Evolutionary conservation across 35 echinoderm and acorn worm genomes (phyloP), one percentile per base, ranked within the genome.

Genomic region (Chiridota heheva): DNA sequence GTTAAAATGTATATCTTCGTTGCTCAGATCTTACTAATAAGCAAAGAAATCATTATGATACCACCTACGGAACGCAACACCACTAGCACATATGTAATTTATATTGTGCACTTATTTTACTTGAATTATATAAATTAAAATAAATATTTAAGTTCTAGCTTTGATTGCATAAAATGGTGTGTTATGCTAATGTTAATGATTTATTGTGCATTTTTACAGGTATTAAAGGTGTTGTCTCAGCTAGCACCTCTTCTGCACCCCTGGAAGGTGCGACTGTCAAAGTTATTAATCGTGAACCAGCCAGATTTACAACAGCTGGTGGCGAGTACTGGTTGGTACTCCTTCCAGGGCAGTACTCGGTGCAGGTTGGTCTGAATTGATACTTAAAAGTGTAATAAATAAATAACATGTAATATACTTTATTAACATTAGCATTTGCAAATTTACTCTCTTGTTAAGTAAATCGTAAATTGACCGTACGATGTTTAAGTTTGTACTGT

Each of bases 311-410:
- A 10, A 93, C 86, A 3, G 10, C 36, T 1, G 32, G 69, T 10
- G 92, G 92, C 2, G 86, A 96, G 36, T 96, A 86, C 36, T 96
- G 92, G 86, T 80, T 68, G 29, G 46, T 96, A 72, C 73, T 96
- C 20, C 76, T 96, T 0, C 92, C 92, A 15, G 92, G 87, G 13
- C 6, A 31, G 6, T 96, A 96, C 72, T 58, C 67, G 33, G 22
- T 96, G 39, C 35, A 75, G 67, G 92, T 96, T 71, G 69, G 81
- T 82, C 53, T 18, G 30, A 18, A 10, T 79, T 24, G 0, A 63
- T 31, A 31, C 7, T 62, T 1, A 20, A 47, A 6, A 49, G 17
- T 25, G 30, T 67, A 24, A 24, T 5, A 20, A 67, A 6, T 31
- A 18, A 36, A 17, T 67, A 1, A 8, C 8, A 3, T 37, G 1